Evolutionary conservation across 1,140 invertebrate genomes (phyloP).

Genomic region (Drosophila ambigua): DNA sequence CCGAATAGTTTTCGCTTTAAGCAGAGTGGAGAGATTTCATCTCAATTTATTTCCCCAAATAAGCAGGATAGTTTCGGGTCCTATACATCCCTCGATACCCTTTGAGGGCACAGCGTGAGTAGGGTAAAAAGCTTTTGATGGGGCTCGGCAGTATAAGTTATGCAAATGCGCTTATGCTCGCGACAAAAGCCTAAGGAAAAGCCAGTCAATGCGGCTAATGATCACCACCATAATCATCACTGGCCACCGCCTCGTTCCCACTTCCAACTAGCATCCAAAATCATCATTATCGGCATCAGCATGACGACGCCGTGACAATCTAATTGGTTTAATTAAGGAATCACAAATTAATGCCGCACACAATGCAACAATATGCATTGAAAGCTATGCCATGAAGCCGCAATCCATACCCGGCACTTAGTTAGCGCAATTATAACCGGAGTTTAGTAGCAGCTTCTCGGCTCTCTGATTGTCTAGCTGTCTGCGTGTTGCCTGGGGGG

Average conservation of each 20-base stretch:
- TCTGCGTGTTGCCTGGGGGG: too few species aligned
- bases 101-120: not conserved
- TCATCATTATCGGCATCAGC: constrained; percentile 1
- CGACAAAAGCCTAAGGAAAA: constrained; percentile 58
- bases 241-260: not conserved
- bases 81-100: constrained; percentile 9
- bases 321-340: constrained; percentile 79
- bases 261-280: not conserved
- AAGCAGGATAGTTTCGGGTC: too few species aligned
- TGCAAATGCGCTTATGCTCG: constrained; percentile 73
- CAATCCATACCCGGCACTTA: constrained; percentile 58
- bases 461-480: constrained; percentile 3
- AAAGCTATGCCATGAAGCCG: constrained; percentile 45
- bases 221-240: constrained; percentile 26
- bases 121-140: constrained; percentile 23
- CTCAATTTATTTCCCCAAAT: too few species aligned
- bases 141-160: constrained; percentile 56
- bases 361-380: constrained; percentile 46
- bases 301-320: constrained; percentile 32
- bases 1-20: too few species aligned
- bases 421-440: constrained; percentile 43
- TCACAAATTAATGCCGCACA: constrained; percentile 70
- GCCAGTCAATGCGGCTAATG: constrained; percentile 53
- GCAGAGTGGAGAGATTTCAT: too few species aligned
- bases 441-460: constrained; percentile 6